These are phyloP conservation scores for Mobula hypostoma DNA, from an alignment of 2,113 vertebrate species.

Conservation along the genomic window DNA sequence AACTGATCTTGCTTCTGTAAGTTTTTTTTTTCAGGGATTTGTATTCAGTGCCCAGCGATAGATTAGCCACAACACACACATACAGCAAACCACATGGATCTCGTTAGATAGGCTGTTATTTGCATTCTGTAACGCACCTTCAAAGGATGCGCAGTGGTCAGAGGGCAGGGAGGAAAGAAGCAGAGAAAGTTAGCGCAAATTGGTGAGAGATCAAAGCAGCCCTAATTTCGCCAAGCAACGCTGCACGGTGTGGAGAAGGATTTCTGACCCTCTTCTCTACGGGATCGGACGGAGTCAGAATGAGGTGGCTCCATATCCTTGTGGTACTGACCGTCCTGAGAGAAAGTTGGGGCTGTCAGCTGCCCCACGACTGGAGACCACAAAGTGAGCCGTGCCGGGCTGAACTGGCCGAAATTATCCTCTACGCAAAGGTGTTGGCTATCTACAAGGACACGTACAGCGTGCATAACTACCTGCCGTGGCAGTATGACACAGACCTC, in stretches of 20 bases:
- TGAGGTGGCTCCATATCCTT: constrained; percentile 41
- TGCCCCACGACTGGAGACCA: constrained; percentile 71
- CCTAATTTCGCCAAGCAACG: too few species aligned
- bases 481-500: constrained; percentile 61
- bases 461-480: constrained; percentile 66
- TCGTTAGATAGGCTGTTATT: background rate
- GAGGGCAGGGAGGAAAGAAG: background rate
- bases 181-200: background rate
- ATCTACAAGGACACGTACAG: constrained; percentile 66
- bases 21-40: background rate
- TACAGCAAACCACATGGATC: background rate
- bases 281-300: background rate
- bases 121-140: background rate
- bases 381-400: constrained; percentile 72
- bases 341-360: constrained; percentile 56
- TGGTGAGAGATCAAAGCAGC: background rate
- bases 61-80: background rate
- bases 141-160: constrained; percentile 22
- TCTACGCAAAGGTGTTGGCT: constrained; percentile 66
- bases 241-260: too few species aligned
- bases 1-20: constrained; percentile 27
- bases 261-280: background rate
- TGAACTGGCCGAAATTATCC: constrained; percentile 70
- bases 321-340: constrained; percentile 43
- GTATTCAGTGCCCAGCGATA: background rate